Evolutionary conservation across 2,888 invertebrate species (phyloP).

Genomic region (Xanthia togata): DNA sequence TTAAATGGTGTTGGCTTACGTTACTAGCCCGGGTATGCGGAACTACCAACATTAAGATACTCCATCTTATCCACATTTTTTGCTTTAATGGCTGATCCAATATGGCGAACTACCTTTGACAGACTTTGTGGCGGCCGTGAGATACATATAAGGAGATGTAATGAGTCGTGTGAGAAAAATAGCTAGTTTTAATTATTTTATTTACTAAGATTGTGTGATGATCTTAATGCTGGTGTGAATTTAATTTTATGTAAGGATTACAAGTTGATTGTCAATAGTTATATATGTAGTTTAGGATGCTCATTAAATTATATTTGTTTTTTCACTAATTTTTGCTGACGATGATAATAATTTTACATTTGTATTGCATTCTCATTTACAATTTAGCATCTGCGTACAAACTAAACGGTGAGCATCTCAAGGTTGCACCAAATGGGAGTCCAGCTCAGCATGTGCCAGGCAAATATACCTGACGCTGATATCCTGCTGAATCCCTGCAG

Average conservation of each 20-base stretch:
- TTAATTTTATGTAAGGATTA: slow-evolving; percentile 12
- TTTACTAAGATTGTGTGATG: slow-evolving; percentile 38
- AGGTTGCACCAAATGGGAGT: no score
- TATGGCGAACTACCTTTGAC: slow-evolving; percentile 72
- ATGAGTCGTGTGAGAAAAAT: slow-evolving; percentile 71
- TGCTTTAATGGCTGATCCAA: slow-evolving; percentile 68
- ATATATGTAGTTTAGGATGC: no score
- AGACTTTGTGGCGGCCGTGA: slow-evolving; percentile 76
- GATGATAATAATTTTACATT: no score
- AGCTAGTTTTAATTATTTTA: slow-evolving; percentile 36
- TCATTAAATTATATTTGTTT: no score
- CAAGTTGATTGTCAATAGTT: no score
- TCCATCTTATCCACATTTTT: slow-evolving; percentile 61
- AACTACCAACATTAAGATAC: slow-evolving; percentile 45
- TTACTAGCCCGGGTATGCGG: slow-evolving; percentile 55
- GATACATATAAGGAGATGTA: slow-evolving; percentile 66
- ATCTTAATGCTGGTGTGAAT: slow-evolving; percentile 9
- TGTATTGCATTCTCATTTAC: no score
- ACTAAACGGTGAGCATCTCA: no score
- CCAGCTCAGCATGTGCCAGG: no score
- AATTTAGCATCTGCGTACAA: no score
- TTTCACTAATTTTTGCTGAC: no score
- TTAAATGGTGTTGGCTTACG: slow-evolving; percentile 35
- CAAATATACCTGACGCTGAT: no score
- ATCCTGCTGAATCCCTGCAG: no score